phyloP scores from a whole-genome alignment of 1,140 invertebrate genomes.

The Drosophila prosaltans region DNA sequence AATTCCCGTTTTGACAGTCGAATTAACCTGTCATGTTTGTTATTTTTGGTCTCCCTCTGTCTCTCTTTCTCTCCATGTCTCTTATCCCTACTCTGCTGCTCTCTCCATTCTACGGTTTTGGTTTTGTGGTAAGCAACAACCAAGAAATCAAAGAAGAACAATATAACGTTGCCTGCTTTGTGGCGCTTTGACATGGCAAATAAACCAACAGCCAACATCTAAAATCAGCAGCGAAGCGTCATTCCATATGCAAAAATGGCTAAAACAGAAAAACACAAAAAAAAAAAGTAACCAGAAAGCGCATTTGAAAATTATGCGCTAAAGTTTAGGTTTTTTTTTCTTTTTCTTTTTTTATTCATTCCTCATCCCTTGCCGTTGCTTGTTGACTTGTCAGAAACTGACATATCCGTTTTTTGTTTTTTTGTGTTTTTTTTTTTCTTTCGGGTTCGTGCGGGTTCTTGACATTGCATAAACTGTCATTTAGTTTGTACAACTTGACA shows the following conservation, averaged over 20 bases:
- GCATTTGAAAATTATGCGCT: constrained; percentile 47
- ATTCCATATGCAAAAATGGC: constrained; percentile 33
- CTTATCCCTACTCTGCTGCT: too few species aligned
- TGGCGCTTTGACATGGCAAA: constrained; percentile 37
- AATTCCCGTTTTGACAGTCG: constrained; percentile 63
- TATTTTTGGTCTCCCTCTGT: constrained; percentile 7
- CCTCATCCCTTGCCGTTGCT: not conserved
- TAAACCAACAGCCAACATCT: constrained; percentile 15
- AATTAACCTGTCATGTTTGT: constrained; percentile 63
- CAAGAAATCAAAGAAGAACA: constrained; percentile 24
- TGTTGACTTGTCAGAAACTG: constrained; percentile 48
- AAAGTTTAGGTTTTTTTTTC: constrained; percentile 32
- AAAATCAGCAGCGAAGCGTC: constrained; percentile 1
- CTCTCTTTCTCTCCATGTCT: not conserved
- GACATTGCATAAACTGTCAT: constrained; percentile 68
- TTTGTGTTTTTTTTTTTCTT: constrained; percentile 4
- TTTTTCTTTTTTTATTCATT: not conserved
- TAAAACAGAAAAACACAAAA: constrained; percentile 19
- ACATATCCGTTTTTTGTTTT: constrained; percentile 25
- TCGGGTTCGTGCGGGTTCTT: constrained; percentile 30
- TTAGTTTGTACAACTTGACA: constrained; percentile 67
- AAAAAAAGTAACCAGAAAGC: constrained; percentile 22
- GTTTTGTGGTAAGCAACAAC: constrained; percentile 37
- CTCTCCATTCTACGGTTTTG: constrained; percentile 13
- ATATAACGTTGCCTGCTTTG: constrained; percentile 53